These are phyloP conservation scores for Drosophila nigrodunni DNA, from an alignment of 1,140 invertebrate genomes.

Conservation along the genomic window DNA sequence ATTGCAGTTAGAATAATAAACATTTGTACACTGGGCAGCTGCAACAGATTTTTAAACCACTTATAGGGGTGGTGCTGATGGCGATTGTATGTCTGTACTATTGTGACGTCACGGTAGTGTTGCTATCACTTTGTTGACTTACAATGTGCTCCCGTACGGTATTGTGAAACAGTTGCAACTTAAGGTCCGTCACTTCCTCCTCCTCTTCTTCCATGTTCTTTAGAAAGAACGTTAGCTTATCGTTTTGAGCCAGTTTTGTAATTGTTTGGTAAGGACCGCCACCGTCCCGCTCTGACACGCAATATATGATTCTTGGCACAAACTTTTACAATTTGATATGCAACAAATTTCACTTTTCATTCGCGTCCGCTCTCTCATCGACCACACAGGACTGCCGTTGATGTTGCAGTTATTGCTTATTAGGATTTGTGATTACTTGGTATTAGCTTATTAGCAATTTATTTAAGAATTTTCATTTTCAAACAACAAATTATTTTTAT, in stretches of 20 bases:
- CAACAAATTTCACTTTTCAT: slow-evolving; percentile 49
- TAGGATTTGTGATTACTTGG: slow-evolving; percentile 8
- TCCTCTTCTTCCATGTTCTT: slow-evolving; percentile 84
- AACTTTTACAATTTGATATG: slow-evolving; percentile 11
- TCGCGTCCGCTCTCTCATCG: not conserved
- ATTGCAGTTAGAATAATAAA: slow-evolving; percentile 12
- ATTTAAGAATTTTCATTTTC: slow-evolving; percentile 23
- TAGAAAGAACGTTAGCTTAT: slow-evolving; percentile 63
- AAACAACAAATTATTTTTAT: slow-evolving; percentile 17
- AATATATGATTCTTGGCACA: slow-evolving; percentile 8
- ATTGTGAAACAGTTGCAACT: slow-evolving; percentile 95
- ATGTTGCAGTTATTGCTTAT: slow-evolving; percentile 1
- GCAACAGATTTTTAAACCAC: slow-evolving; percentile 17
- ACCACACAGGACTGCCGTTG: slow-evolving; percentile 19
- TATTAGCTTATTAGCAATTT: slow-evolving; percentile 13
- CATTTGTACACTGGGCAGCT: slow-evolving; percentile 11
- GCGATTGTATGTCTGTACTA: not conserved
- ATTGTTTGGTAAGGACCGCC: slow-evolving; percentile 19
- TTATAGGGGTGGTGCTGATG: slow-evolving; percentile 13
- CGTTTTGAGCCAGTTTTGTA: slow-evolving; percentile 69
- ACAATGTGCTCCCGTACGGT: slow-evolving; percentile 97
- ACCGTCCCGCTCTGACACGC: not conserved
- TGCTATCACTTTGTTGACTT: slow-evolving; percentile 85
- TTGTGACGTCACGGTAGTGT: slow-evolving; percentile 36
- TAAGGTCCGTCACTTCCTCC: slow-evolving; percentile 90